phyloP scores from a whole-genome alignment of 2,113 vertebrate genomes.

The Mesitornis unicolor region DNA sequence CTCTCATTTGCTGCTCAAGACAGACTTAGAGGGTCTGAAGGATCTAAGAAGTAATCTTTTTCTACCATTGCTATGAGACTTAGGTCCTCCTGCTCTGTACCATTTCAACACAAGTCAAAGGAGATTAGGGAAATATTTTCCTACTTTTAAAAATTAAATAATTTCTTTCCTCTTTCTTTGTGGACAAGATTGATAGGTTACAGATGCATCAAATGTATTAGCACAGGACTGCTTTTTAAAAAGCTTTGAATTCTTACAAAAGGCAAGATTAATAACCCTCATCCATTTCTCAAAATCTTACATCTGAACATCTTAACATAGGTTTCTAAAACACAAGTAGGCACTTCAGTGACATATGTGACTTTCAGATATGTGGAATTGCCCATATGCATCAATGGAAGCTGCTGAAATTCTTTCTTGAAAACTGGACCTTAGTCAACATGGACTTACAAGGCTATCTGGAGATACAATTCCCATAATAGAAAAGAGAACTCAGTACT shows the following conservation, averaged over 20 bases:
- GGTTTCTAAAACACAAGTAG: background rate
- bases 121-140: background rate
- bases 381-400: background rate
- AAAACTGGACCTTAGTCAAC: background rate
- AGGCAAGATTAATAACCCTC: background rate
- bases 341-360: background rate
- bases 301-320: background rate
- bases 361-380: background rate
- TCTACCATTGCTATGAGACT: background rate
- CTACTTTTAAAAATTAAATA: background rate
- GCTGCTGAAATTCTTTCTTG: background rate
- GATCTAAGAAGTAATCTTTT: background rate
- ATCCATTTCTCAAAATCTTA: background rate
- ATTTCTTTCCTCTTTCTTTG: background rate
- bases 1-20: background rate
- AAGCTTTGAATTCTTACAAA: background rate
- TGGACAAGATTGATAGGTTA: background rate
- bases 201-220: background rate
- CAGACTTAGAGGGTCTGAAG: background rate
- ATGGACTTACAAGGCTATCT: background rate
- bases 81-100: background rate
- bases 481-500: background rate
- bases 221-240: background rate
- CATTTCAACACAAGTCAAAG: background rate
- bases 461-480: background rate